Conservation (phyloP, 2,797 vertebrate species). For the Meriones psammophilus region DNA sequence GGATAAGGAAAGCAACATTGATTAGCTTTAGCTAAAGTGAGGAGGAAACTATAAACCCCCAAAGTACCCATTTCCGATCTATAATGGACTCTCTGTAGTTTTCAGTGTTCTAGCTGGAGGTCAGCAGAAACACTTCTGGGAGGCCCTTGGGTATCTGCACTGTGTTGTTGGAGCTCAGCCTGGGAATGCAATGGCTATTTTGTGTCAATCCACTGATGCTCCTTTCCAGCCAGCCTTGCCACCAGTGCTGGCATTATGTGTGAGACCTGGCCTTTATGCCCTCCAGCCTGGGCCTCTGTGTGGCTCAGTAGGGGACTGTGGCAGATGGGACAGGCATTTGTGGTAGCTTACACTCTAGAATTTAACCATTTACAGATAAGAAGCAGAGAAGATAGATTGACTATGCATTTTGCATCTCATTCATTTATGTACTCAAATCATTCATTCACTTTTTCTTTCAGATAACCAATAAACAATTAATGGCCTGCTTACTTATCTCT, state of each 20-base stretch:
- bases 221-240: background rate
- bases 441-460: background rate
- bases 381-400: background rate
- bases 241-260: background rate
- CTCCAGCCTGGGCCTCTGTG: background rate
- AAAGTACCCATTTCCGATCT: background rate
- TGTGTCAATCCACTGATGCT: background rate
- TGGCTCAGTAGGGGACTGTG: background rate
- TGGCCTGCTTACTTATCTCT: background rate
- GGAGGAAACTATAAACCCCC: background rate
- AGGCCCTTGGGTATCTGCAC: background rate
- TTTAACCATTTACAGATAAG: background rate
- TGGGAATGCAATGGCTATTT: background rate
- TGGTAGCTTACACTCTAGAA: background rate
- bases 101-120: background rate
- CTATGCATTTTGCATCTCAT: background rate
- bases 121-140: background rate
- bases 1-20: background rate
- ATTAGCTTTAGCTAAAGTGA: background rate
- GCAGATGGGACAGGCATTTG: background rate
- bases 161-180: too few species aligned
- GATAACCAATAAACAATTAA: background rate
- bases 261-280: background rate
- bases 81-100: background rate
- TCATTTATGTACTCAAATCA: background rate